A percentile compares a stretch with the other conserved stretches of the same genome.
phyloP scores from a whole-genome alignment of 2,797 vertebrate species.

The Acanthurus lineatus region DNA sequence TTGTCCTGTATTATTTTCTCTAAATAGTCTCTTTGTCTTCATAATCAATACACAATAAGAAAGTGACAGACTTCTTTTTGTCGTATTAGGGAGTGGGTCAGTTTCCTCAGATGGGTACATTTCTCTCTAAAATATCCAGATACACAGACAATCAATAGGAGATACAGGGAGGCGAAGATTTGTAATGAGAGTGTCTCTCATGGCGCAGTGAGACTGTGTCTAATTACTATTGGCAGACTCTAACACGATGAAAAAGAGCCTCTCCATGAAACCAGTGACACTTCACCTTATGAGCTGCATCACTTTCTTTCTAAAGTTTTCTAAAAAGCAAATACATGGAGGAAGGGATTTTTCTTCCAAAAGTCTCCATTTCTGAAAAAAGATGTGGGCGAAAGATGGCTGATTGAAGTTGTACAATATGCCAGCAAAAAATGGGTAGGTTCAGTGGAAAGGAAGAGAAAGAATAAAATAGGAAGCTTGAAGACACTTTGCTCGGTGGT shows the following conservation, averaged over 20 bases:
- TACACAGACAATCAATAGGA: conserved; percentile 79
- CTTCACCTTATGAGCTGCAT: conserved; percentile 37
- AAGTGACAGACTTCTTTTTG: conserved; percentile 69
- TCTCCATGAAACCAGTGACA: conserved; percentile 49
- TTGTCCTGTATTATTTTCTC: conserved; percentile 62
- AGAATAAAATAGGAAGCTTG: not conserved
- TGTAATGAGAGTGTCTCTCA: conserved; percentile 72
- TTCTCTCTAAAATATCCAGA: conserved; percentile 75
- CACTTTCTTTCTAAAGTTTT: conserved; percentile 52
- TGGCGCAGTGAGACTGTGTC: conserved; percentile 57
- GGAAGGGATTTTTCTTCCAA: conserved; percentile 28
- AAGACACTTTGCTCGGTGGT: not conserved
- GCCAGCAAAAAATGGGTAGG: not conserved
- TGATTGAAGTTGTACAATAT: not conserved
- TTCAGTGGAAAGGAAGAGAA: conserved; percentile 11
- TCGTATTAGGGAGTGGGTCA: conserved; percentile 64
- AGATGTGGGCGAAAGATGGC: not conserved
- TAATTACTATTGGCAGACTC: conserved; percentile 76
- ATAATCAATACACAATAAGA: conserved; percentile 78
- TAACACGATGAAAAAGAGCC: conserved; percentile 59
- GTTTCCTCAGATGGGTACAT: conserved; percentile 72
- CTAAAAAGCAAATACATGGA: conserved; percentile 33
- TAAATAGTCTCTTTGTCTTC: conserved; percentile 69
- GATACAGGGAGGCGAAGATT: conserved; percentile 71
- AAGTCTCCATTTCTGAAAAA: conserved; percentile 19